phyloP scores from a whole-genome alignment of 2,888 invertebrate genomes.

The Dorcus hopei region DNA sequence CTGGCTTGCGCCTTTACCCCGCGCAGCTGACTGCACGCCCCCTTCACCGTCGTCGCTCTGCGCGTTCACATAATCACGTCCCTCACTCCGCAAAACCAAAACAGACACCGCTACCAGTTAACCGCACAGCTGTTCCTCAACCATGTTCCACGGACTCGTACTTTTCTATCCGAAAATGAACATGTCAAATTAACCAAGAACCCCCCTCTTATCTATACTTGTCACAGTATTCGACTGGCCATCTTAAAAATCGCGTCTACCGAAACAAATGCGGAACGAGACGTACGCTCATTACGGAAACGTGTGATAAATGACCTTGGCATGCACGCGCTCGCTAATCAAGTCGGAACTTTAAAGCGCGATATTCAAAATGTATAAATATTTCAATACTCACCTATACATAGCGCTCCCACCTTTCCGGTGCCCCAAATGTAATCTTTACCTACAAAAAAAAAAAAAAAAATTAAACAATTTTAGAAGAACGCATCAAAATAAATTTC shows the following conservation, averaged over 20 bases:
- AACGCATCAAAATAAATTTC: too few species aligned
- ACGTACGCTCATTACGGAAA: conserved; percentile 18
- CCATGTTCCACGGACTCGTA: too few species aligned
- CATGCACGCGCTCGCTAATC: conserved; percentile 26
- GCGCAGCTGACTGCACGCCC: conserved; percentile 6
- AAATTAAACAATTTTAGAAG: conserved; percentile 6
- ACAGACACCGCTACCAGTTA: not conserved
- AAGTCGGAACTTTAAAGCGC: conserved; percentile 11
- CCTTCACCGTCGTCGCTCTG: conserved; percentile 13
- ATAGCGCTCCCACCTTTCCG: conserved; percentile 57
- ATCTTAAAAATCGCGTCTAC: not conserved
- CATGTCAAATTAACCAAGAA: too few species aligned
- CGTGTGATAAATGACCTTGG: conserved; percentile 30
- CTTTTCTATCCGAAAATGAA: too few species aligned
- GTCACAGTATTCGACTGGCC: too few species aligned
- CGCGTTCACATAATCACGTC: conserved; percentile 5
- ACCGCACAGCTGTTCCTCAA: not conserved
- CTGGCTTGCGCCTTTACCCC: conserved; percentile 7
- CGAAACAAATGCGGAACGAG: not conserved
- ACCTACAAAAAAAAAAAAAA: conserved; percentile 45
- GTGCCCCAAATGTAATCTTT: conserved; percentile 64
- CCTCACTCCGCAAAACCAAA: conserved; percentile 3
- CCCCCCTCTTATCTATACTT: too few species aligned
- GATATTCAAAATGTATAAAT: conserved; percentile 4
- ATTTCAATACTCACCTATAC: conserved; percentile 54